Base-by-base conservation (phyloP, 2,888 invertebrate species). In the Zygothrica quintamaculata region DNA sequence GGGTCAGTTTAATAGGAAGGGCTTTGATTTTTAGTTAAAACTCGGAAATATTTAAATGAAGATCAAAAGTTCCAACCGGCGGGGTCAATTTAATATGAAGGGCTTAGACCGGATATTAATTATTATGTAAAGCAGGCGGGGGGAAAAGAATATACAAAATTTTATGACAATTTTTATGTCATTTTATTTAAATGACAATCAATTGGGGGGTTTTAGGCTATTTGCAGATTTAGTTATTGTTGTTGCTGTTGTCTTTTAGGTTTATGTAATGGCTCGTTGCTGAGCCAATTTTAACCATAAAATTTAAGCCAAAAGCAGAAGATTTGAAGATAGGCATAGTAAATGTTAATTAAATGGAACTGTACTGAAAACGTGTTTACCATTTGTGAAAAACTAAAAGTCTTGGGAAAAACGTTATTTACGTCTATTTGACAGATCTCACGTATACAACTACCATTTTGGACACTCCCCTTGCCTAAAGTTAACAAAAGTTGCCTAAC, bases 201-300 rank as follows among this genome's bases (percentile, higher is more conserved):
- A 22, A 3, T 3, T 22, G 13, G 12, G 6, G 18, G 8, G 36
- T 33, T 13, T 13, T 12, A 1, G 29, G 9, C 34, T n/a, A 37
- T 18, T 51, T 15, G 9, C 9, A 33, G 40, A 16, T 15, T n/a
- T n/a, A n/a, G n/a, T n/a, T n/a, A n/a, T n/a, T n/a, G n/a, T n/a
- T n/a, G n/a, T n/a, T n/a, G n/a, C n/a, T 15, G 16, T 40, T 8
- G 9, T 11, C 34, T 40, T 44, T 62, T 22, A 52, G n/a, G 29
- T 44, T 15, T 64, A 39, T 51, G 46, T 60, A 65, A 73, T 42
- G 69, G 67, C 72, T 82, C 74, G 84, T 82, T 84, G 67, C 77
- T 64, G 53, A 15, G 33, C 36, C 34, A 13, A 37, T 16, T 16
- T 37, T 16, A 16, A 18, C 37, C 37, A 9, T 11, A 6, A 34